Percentiles rank a stretch among this genome's conserved stretches.
Evolutionary conservation across 2,888 invertebrate species (phyloP).

Genomic region (Melolontha melolontha): DNA sequence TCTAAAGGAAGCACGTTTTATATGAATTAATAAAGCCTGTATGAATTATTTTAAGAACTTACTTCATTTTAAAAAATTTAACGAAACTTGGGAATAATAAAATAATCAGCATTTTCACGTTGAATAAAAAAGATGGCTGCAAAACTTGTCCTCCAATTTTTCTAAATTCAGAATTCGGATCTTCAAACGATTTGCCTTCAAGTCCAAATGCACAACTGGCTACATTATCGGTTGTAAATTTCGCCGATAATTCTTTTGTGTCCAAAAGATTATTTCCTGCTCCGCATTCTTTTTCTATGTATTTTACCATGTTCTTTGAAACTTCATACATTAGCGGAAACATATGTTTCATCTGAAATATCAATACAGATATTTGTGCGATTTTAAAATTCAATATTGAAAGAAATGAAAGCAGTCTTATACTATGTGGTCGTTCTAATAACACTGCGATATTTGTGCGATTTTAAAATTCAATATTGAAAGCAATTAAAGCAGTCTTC

Average conservation of each 20-base stretch:
- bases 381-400: no score
- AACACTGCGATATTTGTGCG: no score
- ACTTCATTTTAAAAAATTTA: constrained; percentile 48
- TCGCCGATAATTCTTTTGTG: constrained; percentile 62
- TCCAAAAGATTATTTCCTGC: constrained; percentile 39
- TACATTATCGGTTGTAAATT: constrained; percentile 64
- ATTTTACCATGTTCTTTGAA: constrained; percentile 62
- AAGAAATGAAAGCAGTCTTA: no score
- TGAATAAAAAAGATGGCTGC: constrained; percentile 50
- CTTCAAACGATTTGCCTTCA: constrained; percentile 60
- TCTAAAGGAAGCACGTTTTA: constrained; percentile 40
- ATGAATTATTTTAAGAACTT: constrained; percentile 23
- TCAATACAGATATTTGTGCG: not conserved
- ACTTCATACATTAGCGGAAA: constrained; percentile 66
- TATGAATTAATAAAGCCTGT: not conserved
- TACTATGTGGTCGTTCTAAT: no score
- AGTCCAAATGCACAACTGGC: constrained; percentile 65
- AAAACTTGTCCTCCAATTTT: constrained; percentile 57
- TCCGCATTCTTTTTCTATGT: constrained; percentile 55
- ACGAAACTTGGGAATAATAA: constrained; percentile 55
- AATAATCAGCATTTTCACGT: constrained; percentile 50
- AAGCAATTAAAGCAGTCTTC: no score
- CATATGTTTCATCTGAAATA: constrained; percentile 64
- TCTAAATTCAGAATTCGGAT: constrained; percentile 53
- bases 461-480: no score